Conservation (phyloP, 2,888 invertebrate genomes). For the Gortyna flavago region DNA sequence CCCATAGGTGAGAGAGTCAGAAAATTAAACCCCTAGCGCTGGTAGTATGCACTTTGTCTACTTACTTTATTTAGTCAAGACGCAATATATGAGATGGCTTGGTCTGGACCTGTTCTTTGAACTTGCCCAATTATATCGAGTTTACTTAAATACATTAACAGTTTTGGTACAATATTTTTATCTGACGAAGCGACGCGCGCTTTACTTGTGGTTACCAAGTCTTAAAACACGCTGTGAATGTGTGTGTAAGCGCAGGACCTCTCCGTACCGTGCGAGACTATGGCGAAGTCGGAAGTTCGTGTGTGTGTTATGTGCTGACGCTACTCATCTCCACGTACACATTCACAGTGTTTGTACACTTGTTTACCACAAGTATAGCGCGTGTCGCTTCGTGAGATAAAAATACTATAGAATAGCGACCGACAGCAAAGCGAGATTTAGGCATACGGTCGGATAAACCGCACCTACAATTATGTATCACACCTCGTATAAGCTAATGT, state of each 20-base stretch:
- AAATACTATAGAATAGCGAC: neutral
- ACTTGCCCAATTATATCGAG: neutral
- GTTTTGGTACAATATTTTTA: neutral
- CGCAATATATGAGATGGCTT: neutral
- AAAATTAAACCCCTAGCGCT: constrained; percentile 52
- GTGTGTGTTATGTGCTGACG: neutral
- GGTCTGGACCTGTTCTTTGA: neutral
- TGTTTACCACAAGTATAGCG: neutral
- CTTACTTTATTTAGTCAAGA: constrained; percentile 25
- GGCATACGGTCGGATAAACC: neutral
- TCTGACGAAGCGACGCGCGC: neutral
- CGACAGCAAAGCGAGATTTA: no score
- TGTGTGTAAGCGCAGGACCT: neutral
- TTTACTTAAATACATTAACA: neutral
- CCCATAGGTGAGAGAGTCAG: constrained; percentile 56
- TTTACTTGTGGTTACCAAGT: neutral
- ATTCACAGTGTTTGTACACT: neutral
- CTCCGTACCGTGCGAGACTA: neutral
- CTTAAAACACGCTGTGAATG: neutral
- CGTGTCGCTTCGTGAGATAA: neutral
- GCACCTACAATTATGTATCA: neutral
- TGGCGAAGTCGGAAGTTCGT: neutral
- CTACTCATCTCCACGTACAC: neutral
- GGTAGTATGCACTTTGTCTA: constrained; percentile 44
- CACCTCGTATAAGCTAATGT: neutral